Evolutionary conservation across 1,140 invertebrate genomes (phyloP).

Genomic region (Scaptomyza pallida): DNA sequence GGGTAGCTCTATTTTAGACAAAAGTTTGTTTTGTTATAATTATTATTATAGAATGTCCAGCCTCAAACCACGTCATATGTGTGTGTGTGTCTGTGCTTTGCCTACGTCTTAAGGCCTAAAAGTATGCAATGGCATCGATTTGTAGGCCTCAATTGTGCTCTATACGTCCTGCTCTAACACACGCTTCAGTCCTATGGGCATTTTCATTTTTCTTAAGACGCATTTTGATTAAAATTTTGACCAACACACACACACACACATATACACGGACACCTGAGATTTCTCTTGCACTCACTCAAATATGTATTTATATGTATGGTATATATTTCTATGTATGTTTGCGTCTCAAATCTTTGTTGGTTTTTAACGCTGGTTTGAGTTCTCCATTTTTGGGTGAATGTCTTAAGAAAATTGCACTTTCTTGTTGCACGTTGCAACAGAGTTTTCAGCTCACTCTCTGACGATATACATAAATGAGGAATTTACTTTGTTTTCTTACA

Average conservation of each 20-base stretch:
- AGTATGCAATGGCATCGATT: conserved; percentile 71
- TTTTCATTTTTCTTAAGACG: conserved; percentile 78
- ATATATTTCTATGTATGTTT: conserved; percentile 1
- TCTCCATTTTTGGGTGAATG: conserved; percentile 40
- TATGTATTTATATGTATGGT: neutral
- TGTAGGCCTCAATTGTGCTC: conserved; percentile 48
- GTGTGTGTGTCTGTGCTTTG: conserved; percentile 26
- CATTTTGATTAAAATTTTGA: conserved; percentile 80
- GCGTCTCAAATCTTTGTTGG: conserved; percentile 40
- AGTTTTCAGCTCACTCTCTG: neutral
- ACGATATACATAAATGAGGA: conserved; percentile 67
- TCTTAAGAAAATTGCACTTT: conserved; percentile 77
- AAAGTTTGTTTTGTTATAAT: conserved; percentile 53
- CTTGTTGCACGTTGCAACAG: conserved; percentile 59
- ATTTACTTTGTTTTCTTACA: conserved; percentile 50
- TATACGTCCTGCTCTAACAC: conserved; percentile 59
- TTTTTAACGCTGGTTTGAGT: conserved; percentile 11
- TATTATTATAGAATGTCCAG: conserved; percentile 51
- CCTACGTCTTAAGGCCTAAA: conserved; percentile 62
- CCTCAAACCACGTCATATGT: neutral
- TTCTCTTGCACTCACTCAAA: conserved; percentile 28
- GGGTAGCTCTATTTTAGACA: conserved; percentile 1
- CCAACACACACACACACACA: conserved; percentile 42
- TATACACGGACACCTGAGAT: conserved; percentile 33
- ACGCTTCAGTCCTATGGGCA: conserved; percentile 28